phyloP scores from a whole-genome alignment of 2,888 invertebrate species.

The Escarpia spicata region DNA sequence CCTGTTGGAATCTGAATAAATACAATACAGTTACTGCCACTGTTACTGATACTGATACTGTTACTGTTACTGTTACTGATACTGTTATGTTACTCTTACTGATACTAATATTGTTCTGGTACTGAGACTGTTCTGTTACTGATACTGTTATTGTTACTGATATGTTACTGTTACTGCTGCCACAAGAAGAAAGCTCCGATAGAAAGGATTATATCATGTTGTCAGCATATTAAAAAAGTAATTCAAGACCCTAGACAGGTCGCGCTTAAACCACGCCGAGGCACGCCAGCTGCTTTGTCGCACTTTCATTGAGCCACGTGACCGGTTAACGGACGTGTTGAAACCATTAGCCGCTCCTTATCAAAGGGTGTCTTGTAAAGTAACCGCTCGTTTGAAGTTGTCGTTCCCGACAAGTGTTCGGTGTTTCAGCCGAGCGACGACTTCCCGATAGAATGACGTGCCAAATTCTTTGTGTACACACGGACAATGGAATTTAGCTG shows the following conservation, averaged over 20 bases:
- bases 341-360: conserved; percentile 1
- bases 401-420: neutral
- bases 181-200: neutral
- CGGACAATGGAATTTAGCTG: no score
- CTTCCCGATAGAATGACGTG: neutral
- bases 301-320: neutral
- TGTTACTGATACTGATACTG: no score
- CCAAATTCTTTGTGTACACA: no score
- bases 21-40: no score
- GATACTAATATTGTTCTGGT: neutral
- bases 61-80: no score
- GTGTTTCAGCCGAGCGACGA: neutral
- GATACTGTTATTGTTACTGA: neutral
- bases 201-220: neutral
- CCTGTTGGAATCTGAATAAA: no score
- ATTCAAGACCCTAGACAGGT: neutral
- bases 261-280: neutral
- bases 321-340: neutral
- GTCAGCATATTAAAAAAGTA: neutral
- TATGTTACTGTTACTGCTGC: neutral
- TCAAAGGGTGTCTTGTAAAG: neutral
- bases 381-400: neutral
- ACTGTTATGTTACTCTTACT: no score
- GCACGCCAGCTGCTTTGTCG: neutral
- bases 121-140: neutral